phyloP scores from a whole-genome alignment of 2,113 vertebrate genomes.

The Leptobrachium ailaonicum region DNA sequence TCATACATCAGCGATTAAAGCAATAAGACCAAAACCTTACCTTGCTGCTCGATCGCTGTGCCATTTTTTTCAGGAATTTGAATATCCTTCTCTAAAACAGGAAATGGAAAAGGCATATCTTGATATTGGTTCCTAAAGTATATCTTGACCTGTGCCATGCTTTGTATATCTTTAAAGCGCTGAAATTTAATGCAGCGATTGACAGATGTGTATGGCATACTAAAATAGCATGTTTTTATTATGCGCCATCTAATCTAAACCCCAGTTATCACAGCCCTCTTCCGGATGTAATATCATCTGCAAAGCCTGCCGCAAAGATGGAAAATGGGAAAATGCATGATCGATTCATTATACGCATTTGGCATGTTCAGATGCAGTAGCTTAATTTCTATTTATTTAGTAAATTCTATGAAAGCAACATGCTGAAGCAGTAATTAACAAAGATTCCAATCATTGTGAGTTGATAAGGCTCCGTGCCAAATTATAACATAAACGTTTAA shows the following conservation, averaged over 20 bases:
- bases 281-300: constrained; percentile 25
- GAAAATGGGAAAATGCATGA: constrained; percentile 11
- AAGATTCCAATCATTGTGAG: constrained; percentile 8
- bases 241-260: constrained; percentile 1
- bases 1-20: no score
- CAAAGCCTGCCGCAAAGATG: constrained; percentile 26
- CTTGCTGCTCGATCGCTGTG: no score
- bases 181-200: neutral
- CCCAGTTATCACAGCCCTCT: constrained; percentile 28
- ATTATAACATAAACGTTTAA: neutral
- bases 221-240: constrained; percentile 25
- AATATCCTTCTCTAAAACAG: constrained; percentile 17
- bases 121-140: neutral
- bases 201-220: constrained; percentile 13
- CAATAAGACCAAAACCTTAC: no score
- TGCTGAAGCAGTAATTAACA: constrained; percentile 8
- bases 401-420: neutral
- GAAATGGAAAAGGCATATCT: neutral
- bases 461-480: neutral
- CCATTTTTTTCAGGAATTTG: neutral
- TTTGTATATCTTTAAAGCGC: neutral
- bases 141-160: neutral
- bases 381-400: constrained; percentile 9
- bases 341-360: constrained; percentile 21
- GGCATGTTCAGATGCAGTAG: constrained; percentile 15